Base-by-base conservation (phyloP, 1,140 invertebrate genomes). In the Daktulosphaira vitifoliae region DNA sequence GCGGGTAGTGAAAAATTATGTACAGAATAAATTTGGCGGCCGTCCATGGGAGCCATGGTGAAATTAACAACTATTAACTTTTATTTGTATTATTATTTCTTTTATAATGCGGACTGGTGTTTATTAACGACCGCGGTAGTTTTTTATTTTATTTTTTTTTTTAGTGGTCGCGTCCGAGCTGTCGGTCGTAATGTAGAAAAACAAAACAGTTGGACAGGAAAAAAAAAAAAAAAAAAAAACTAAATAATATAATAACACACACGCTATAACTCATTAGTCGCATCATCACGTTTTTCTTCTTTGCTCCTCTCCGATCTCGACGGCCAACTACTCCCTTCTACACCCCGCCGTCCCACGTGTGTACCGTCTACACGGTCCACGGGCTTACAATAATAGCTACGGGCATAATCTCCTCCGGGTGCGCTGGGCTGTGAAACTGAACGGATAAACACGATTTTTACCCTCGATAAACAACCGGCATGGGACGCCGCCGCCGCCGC, bases 371-470 rank as follows among this genome's bases (percentile, higher is more conserved):
- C 20, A 62, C 56, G 56, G 56, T 62, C 56, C 56, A 62, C 42
- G 26, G 56, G 46, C 39, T 62, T 48, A 62, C 20, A 62, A 62
- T 62, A 62, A 62, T 48, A 48, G 46, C 56, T 38, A 26, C 56
- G 42, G 56, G 46, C 56, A 62, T 62, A 62, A 62, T 48, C 56
- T 62, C 56, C 56, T 62, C 56, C 56, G 56, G 56, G 56, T 46
- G 56, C 56, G 29, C 46, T 46, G 56, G 56, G 56, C 42, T 22
- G 56, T 62, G 56, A 59, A 59, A 59, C 54, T 44, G 54, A 62
- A 62, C 56, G 56, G 56, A 62, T 62, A 62, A 62, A 62, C 56
- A 62, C 56, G 56, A 62, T 62, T 62, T 62, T 62, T 62, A 62
- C 56, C 56, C 56, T 62, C 56, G 56, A 62, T 62, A 62, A 62